These are phyloP conservation scores for Malurus elegans DNA, from an alignment of 2,113 vertebrate species.

Conservation along the genomic window DNA sequence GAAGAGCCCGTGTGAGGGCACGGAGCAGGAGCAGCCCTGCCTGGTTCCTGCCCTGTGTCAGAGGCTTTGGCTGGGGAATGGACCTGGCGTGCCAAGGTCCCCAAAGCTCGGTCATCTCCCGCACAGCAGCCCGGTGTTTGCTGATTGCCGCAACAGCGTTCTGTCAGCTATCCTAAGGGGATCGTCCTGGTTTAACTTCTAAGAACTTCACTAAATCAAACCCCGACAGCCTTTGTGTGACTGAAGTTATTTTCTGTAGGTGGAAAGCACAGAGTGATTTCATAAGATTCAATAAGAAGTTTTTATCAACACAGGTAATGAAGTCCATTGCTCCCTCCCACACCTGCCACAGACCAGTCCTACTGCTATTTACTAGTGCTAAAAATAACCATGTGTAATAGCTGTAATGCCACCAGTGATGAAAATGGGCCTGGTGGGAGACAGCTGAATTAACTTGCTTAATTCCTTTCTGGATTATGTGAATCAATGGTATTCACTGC, in stretches of 20 bases:
- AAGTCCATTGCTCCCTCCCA: neutral
- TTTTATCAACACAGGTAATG: neutral
- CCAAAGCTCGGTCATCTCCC: neutral
- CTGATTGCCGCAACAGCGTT: neutral
- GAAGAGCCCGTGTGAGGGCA: neutral
- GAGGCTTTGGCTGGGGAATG: neutral
- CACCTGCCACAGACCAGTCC: neutral
- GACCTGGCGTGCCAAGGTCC: rapidly evolving
- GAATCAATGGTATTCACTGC: neutral
- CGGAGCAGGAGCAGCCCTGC: neutral
- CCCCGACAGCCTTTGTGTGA: neutral
- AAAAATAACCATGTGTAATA: slow-evolving; percentile 2
- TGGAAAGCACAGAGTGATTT: neutral
- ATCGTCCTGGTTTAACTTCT: neutral
- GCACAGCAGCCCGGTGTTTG: too few relatives aligned
- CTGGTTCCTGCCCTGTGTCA: neutral
- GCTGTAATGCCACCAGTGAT: neutral
- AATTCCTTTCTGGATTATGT: neutral
- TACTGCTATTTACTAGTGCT: neutral
- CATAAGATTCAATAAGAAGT: neutral
- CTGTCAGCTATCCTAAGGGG: rapidly evolving
- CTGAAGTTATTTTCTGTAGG: neutral
- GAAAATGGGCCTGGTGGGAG: slow-evolving; percentile 3
- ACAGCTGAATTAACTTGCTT: neutral
- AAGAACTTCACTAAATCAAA: neutral